Base-by-base conservation (phyloP, 2,113 vertebrate genomes). In the Bubalus kerabau region DNA sequence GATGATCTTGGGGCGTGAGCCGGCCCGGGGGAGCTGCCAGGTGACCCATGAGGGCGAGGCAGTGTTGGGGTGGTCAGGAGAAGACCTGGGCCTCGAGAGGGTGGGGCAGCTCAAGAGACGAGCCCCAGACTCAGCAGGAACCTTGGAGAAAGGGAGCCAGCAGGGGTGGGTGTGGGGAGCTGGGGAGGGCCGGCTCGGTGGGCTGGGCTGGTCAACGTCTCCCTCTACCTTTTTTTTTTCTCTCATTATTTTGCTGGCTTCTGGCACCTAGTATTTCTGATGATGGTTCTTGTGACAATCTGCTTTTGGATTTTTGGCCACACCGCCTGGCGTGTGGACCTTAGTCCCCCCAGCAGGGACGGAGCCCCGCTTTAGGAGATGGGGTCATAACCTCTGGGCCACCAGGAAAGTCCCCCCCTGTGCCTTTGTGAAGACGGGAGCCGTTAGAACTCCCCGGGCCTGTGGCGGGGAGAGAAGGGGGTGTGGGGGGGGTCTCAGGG, bases 11-110 rank as follows among this genome's bases (percentile, higher is more conserved):
- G 36, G 50, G 80, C 13, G 2, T 43, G 90, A 82, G 59, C 64
- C 32, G 7, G 32, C 16, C 0, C 0, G 46, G 19, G 32, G 6
- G 23, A 15, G 10, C 32, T 1, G 24, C 24, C 0, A 0, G 21
- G 15, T 14, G 24, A 81, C 1, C 57, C 46, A 21, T 46, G 57
- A 40, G 28, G 43, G 14, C 3, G 3, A 26, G 90, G 6, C 46
- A 6, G 17, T 4, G 2, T 14, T 46, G 3, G 8, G 7, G 2
- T 3, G 54, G 21, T 32, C 24, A 11, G 10, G 48, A 32, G 48
- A 32, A 21, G 80, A 52, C 30, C 80, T 21, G 80, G 76, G 30
- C 17, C 78, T 9, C 2, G 3, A 78, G 24, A 26, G 43, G 13
- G 43, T 12, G 28, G 10, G 14, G 19, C 2, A 43, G 23, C 23